phyloP scores from a whole-genome alignment of 2,113 vertebrate species.

The Rafetus swinhoei region DNA sequence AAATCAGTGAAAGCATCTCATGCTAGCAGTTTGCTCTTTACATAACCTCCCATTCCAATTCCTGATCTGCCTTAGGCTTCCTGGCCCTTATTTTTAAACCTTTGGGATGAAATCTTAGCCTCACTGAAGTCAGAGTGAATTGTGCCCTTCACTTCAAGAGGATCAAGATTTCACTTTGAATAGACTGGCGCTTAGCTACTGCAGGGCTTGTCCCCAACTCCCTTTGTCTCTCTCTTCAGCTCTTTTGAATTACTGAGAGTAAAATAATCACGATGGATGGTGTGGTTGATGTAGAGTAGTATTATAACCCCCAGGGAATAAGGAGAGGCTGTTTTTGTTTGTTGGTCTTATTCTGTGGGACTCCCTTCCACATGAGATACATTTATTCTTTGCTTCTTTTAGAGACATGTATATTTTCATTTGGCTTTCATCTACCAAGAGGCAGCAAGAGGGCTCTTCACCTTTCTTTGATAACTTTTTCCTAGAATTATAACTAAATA shows the following conservation, averaged over 20 bases:
- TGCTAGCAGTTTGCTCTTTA: fast-evolving
- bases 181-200: not conserved
- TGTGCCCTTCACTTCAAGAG: not conserved
- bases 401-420: not conserved
- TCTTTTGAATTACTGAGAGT: not conserved
- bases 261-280: not conserved
- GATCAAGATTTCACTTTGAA: not conserved
- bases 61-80: not conserved
- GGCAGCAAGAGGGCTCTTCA: not conserved
- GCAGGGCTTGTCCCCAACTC: not conserved
- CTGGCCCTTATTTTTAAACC: not conserved
- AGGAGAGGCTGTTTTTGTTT: not conserved
- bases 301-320: not conserved
- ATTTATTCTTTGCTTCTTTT: not conserved
- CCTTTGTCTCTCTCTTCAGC: not conserved
- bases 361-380: not conserved
- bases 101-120: not conserved
- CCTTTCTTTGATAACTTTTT: not conserved
- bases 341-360: fast-evolving
- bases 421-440: not conserved
- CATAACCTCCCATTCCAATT: not conserved
- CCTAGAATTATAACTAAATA: not conserved
- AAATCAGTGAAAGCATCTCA: not conserved
- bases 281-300: not conserved
- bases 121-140: not conserved